Evolutionary conservation across 2,113 vertebrate genomes (phyloP).

Genomic region (Paedocypris sp.): DNA sequence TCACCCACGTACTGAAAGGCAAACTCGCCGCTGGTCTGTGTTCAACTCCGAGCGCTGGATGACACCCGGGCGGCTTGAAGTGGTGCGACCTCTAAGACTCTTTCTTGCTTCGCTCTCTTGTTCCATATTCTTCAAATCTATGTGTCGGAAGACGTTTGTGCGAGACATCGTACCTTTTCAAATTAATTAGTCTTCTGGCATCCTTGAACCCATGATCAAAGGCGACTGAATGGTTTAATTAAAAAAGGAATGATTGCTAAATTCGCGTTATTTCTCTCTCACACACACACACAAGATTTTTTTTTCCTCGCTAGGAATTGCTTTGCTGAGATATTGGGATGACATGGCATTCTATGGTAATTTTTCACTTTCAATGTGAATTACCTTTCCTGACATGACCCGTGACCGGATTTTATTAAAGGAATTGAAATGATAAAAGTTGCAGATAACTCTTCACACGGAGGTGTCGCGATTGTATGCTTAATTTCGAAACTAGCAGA

Average conservation of each 20-base stretch:
- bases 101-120: background rate
- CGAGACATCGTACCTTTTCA: constrained; percentile 31
- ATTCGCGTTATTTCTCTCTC: constrained; percentile 18
- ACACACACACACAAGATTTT: background rate
- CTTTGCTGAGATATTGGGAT: background rate
- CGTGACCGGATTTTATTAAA: constrained; percentile 26
- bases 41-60: constrained; percentile 16
- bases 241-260: constrained; percentile 26
- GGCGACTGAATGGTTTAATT: constrained; percentile 27
- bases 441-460: constrained; percentile 21
- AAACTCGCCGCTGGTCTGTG: constrained; percentile 21
- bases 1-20: constrained; percentile 20
- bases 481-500: constrained; percentile 22
- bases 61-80: constrained; percentile 21
- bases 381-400: constrained; percentile 10
- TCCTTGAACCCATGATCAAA: constrained; percentile 24
- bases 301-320: constrained; percentile 12
- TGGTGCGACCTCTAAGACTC: background rate
- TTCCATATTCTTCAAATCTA: constrained; percentile 2
- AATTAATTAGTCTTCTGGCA: constrained; percentile 29
- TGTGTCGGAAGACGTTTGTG: constrained; percentile 26
- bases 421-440: constrained; percentile 24
- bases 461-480: constrained; percentile 14
- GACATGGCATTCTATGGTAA: constrained; percentile 19
- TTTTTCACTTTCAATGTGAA: constrained; percentile 18